Conservation (phyloP, 2,797 vertebrate genomes). For the Leucoraja ocellata region DNA sequence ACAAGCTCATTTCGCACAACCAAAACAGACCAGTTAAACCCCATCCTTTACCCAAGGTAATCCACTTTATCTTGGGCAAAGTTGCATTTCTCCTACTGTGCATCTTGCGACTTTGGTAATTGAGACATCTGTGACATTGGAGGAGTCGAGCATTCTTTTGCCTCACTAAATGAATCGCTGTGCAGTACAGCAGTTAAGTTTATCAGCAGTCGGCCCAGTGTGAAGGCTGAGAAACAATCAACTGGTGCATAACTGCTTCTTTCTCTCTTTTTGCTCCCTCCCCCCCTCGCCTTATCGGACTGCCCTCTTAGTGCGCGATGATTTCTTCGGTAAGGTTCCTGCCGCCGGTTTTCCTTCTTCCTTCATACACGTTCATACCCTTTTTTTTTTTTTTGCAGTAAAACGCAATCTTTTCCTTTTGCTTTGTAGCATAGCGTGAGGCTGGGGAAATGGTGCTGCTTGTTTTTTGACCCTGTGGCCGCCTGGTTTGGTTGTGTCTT, state of each 20-base stretch:
- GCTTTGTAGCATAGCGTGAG: neutral
- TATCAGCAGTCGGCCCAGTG: slow-evolving; percentile 18
- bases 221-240: slow-evolving; percentile 24
- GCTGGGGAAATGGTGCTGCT: slow-evolving; percentile 24
- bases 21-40: neutral
- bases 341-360: neutral
- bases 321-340: slow-evolving; percentile 96
- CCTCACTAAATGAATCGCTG: neutral
- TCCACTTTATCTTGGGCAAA: neutral
- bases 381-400: slow-evolving; percentile 39
- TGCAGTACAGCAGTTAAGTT: slow-evolving; percentile 13
- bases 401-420: neutral
- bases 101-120: neutral
- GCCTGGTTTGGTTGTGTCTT: neutral
- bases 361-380: slow-evolving; percentile 38
- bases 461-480: neutral
- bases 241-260: slow-evolving; percentile 31
- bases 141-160: neutral
- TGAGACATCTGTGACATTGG: neutral
- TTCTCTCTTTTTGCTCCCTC: slow-evolving; percentile 36
- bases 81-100: neutral
- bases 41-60: neutral
- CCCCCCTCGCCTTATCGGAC: slow-evolving; percentile 57
- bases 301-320: slow-evolving; percentile 86
- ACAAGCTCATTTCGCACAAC: neutral